These are phyloP conservation scores for Cosmia trapezina DNA, from an alignment of 2,888 invertebrate genomes.

Conservation along the genomic window DNA sequence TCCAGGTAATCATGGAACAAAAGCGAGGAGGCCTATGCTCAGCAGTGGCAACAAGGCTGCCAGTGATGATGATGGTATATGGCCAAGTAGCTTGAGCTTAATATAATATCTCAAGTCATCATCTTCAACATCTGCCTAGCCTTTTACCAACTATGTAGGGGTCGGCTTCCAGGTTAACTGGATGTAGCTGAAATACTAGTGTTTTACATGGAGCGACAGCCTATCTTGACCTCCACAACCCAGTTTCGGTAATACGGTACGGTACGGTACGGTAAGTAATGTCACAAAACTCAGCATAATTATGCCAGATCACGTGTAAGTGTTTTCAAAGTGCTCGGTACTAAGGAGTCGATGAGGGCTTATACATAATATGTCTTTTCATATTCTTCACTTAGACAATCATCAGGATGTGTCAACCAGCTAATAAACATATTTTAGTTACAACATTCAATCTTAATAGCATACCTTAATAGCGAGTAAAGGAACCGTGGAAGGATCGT, in stretches of 20 bases:
- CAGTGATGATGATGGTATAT: background rate
- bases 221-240: too few relatives aligned
- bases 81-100: background rate
- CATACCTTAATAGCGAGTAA: conserved; percentile 31
- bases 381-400: background rate
- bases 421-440: conserved; percentile 16
- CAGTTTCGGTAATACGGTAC: too few relatives aligned
- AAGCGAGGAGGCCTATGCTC: background rate
- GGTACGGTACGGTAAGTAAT: too few relatives aligned
- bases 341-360: background rate
- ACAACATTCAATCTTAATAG: conserved; percentile 25
- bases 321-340: too few relatives aligned
- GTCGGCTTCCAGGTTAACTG: too few relatives aligned
- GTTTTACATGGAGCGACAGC: too few relatives aligned
- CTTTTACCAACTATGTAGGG: too few relatives aligned
- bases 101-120: background rate
- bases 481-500: conserved; percentile 25
- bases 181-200: too few relatives aligned
- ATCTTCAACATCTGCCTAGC: too few relatives aligned
- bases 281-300: background rate
- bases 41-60: background rate
- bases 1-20: background rate
- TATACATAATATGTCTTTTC: background rate
- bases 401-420: conserved; percentile 16
- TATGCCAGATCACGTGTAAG: too few relatives aligned